Conservation (phyloP, 1,140 invertebrate species). For the Megalonaias nervosa region DNA sequence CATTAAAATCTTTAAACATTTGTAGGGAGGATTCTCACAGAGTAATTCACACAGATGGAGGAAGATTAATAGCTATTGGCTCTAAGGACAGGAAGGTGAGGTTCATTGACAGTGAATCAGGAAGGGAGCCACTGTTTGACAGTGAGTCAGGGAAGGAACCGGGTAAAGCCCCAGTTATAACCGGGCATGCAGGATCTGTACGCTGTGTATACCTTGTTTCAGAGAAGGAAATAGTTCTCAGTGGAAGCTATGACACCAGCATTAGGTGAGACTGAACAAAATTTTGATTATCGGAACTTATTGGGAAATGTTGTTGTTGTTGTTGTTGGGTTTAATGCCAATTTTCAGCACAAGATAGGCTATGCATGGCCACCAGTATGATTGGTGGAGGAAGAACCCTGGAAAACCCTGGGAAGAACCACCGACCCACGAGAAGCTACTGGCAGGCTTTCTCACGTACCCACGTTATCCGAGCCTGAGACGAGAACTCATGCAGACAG, state of each 20-base stretch:
- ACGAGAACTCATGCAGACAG: too few relatives aligned
- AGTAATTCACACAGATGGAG: conserved; percentile 68
- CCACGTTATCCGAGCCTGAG: too few relatives aligned
- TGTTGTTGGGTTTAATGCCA: too few relatives aligned
- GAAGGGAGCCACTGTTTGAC: conserved; percentile 15
- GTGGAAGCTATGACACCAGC: conserved; percentile 71
- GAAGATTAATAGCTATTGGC: conserved; percentile 61
- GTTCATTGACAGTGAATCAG: conserved; percentile 31
- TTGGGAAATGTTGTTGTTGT: too few relatives aligned
- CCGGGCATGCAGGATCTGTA: conserved; percentile 70
- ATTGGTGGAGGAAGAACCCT: too few relatives aligned
- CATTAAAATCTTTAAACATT: conserved; percentile 2
- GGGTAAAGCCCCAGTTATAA: conserved; percentile 53
- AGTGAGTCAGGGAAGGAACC: conserved; percentile 61
- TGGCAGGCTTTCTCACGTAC: too few relatives aligned
- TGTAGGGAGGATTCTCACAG: conserved; percentile 62
- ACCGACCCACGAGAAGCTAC: too few relatives aligned
- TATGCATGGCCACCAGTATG: too few relatives aligned
- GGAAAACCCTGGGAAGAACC: too few relatives aligned
- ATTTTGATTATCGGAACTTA: too few relatives aligned
- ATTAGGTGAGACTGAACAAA: conserved; percentile 55
- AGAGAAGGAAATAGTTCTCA: conserved; percentile 61
- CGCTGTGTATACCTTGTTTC: conserved; percentile 62
- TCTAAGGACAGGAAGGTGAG: conserved; percentile 66
- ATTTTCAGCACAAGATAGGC: too few relatives aligned